Conservation (phyloP, 2,888 invertebrate species). For the Limnephilus rhombicus region DNA sequence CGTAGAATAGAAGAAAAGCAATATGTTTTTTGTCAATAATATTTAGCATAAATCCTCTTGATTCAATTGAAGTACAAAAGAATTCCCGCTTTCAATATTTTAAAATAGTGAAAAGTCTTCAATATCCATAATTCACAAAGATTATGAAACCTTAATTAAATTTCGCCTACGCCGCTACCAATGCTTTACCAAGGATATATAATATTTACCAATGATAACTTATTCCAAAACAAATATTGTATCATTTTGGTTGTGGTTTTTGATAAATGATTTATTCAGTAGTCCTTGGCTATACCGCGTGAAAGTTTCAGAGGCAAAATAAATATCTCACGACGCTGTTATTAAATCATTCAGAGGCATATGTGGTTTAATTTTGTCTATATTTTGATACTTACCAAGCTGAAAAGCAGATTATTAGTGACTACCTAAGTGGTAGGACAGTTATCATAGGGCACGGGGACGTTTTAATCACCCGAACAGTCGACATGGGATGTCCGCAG, state of each 20-base stretch:
- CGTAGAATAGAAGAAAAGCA: too few relatives aligned
- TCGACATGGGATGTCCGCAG: too few relatives aligned
- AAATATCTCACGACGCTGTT: neutral
- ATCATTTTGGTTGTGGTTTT: neutral
- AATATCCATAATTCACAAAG: too few relatives aligned
- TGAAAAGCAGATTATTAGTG: too few relatives aligned
- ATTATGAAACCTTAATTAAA: neutral
- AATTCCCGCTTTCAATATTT: neutral
- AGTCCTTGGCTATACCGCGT: neutral
- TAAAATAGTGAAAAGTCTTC: too few relatives aligned
- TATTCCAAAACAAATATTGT: neutral
- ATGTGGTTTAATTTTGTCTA: neutral
- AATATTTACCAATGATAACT: neutral
- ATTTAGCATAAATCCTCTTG: too few relatives aligned
- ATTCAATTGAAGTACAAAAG: neutral
- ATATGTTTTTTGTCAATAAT: too few relatives aligned
- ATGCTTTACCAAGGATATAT: neutral
- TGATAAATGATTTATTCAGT: neutral
- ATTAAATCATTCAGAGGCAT: neutral
- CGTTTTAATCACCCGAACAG: too few relatives aligned
- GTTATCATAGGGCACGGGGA: too few relatives aligned
- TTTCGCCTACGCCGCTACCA: neutral
- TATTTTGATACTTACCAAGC: too few relatives aligned
- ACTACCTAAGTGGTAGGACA: too few relatives aligned
- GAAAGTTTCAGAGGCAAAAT: neutral